Conservation (phyloP, 2,888 invertebrate genomes). For the Danaus chrysippus region DNA sequence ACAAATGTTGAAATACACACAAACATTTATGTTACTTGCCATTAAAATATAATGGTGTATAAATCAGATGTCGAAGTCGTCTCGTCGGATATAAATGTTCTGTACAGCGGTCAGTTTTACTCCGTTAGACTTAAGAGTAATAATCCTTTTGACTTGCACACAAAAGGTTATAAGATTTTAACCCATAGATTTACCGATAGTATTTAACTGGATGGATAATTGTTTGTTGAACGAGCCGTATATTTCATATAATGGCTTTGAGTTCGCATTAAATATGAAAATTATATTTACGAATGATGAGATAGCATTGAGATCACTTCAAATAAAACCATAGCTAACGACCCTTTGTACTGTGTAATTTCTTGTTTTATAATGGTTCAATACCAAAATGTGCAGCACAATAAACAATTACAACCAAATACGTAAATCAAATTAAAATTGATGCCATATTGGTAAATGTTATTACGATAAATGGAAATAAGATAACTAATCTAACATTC, state of each 20-base stretch:
- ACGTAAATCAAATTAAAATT: conserved; percentile 41
- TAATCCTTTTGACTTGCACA: conserved; percentile 60
- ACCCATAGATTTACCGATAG: conserved; percentile 73
- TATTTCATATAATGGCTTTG: conserved; percentile 69
- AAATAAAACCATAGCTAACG: conserved; percentile 41
- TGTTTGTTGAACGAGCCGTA: conserved; percentile 72
- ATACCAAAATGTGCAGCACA: conserved; percentile 8
- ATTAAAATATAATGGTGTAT: conserved; percentile 2
- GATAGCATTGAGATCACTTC: conserved; percentile 55
- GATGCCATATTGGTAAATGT: conserved; percentile 41
- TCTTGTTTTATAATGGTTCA: background rate
- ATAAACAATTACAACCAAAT: conserved; percentile 36
- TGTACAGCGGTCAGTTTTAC: conserved; percentile 38
- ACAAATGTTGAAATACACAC: too few species aligned
- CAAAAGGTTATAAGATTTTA: conserved; percentile 75
- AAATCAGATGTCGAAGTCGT: conserved; percentile 18
- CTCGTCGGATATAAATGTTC: conserved; percentile 43
- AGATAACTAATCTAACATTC: conserved; percentile 57
- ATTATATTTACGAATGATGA: conserved; percentile 53
- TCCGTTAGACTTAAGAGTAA: conserved; percentile 30
- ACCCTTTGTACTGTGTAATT: conserved; percentile 13
- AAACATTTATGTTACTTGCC: background rate
- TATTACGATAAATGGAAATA: conserved; percentile 56
- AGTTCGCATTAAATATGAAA: conserved; percentile 65
- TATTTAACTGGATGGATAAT: conserved; percentile 71